Base-by-base conservation (phyloP, 2,113 vertebrate genomes). In the Xenopus borealis region DNA sequence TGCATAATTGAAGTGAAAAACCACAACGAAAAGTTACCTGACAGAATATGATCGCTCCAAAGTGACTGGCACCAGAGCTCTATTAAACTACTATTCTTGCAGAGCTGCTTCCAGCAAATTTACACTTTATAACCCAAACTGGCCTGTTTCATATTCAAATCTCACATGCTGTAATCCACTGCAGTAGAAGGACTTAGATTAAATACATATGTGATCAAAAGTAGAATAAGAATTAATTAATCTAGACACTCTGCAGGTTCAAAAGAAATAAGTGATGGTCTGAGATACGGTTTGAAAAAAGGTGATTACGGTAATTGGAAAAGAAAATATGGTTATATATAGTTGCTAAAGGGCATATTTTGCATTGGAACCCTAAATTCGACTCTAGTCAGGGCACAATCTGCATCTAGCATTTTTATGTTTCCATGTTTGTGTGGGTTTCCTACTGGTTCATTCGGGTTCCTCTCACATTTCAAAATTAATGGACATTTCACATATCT, bases 11-110 rank as follows among this genome's bases (percentile, higher is more conserved):
- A 80, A 71, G 61, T 69, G 45, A 62, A 40, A 50, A 75, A 63
- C 0, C 10, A 57, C 33, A 40, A 40, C 7, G 78, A 81, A 62
- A 80, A 78, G 78, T 80, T 82, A 80, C 68, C 68, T 85, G 83
- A 85, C 84, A 85, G 81, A 78, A 72, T 18, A 80, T 13, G 11
- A 86, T 80, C 78, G 78, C 78, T 84, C 82, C 89, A 93, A 87
- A 89, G 90, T 91, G 92, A 91, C 88, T 93, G 93, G 90, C 91
- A 92, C 90, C 89, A 94, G 90, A 90, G 94, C 88, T 85, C 88
- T 92, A 93, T 94, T 90, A 90, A 83, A 75, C 74, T 59, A 88
- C 82, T 85, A 85, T 84, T 90, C 89, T 85, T 79, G 86, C 83
- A 83, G 58, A 27, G 79, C 80, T 84, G 80, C 87, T 81, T 57